A percentile compares a stretch with the other conserved stretches of the same genome.
These are phyloP conservation scores for Drosophila pegasa DNA, from an alignment of 2,888 invertebrate species.

Conservation along the genomic window DNA sequence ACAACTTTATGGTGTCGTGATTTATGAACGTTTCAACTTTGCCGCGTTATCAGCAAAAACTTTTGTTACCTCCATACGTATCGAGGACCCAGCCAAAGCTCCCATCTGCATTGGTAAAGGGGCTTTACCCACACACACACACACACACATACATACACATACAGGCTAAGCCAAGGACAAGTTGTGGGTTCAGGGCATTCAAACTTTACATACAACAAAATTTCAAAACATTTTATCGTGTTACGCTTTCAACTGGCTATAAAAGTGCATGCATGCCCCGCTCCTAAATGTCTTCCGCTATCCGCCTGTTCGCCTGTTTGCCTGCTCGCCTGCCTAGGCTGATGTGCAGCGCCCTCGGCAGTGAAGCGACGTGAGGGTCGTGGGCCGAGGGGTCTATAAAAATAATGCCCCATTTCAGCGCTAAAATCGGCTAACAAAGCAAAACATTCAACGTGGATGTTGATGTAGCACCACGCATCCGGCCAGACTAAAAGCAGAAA, in stretches of 20 bases:
- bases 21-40: constrained; percentile 79
- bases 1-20: constrained; percentile 78
- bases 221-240: constrained; percentile 75
- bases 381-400: constrained; percentile 39
- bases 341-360: constrained; percentile 23
- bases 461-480: constrained; percentile 43
- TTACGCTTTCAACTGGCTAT: constrained; percentile 76
- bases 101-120: constrained; percentile 58
- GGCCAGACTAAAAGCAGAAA: constrained; percentile 26
- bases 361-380: not conserved
- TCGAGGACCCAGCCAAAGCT: constrained; percentile 24
- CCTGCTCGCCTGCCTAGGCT: not conserved
- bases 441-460: constrained; percentile 52
- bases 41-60: constrained; percentile 76
- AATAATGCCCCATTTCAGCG: constrained; percentile 67
- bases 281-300: constrained; percentile 1
- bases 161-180: constrained; percentile 54
- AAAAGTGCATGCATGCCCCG: constrained; percentile 68
- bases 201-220: constrained; percentile 68
- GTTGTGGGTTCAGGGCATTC: constrained; percentile 67
- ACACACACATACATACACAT: constrained; percentile 14
- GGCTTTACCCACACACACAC: constrained; percentile 36
- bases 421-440: constrained; percentile 66
- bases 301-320: not conserved
- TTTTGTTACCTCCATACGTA: constrained; percentile 57